Evolutionary conservation across 2,797 vertebrate species (phyloP), one percentile per base, ranked within the genome.

Genomic region (Margarornis squamiger): DNA sequence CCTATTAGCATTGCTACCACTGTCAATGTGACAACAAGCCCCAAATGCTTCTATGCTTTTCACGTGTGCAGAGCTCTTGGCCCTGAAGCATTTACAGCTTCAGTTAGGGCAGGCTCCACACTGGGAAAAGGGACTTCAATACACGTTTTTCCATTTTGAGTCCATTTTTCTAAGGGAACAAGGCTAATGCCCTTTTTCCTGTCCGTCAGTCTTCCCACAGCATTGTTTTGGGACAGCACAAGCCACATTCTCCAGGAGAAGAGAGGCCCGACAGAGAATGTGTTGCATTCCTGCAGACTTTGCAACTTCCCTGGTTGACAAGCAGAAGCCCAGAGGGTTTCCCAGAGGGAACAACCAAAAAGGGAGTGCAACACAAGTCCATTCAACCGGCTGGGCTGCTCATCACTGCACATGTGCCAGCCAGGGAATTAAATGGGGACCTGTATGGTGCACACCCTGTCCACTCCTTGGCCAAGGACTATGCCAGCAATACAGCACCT

Each of bases 321-420:
- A 77, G n/a, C 27, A 86, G 49, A 86, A 74, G n/a, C 32, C 48
- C 79, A 71, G 55, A 70, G 24, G 41, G 17, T 26, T 55, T 48
- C 65, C 41, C 41, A 67, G 30, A 83, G 38, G 36, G 23, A 52
- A 83, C 76, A 91, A 13, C 1, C 16, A 32, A 26, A 34, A 59
- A 43, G 14, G 0, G 0, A 85, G 41, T 2, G 6, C 71, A 55
- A 51, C n/a, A 57, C 2, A 1, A 51, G 14, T 13, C 16, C 2
- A 1, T 30, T 23, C 0, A 1, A 20, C 34, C 19, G 0, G 1
- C 51, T 29, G 63, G 24, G 36, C 49, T 92, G 54, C 34, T 22
- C 0, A 0, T 34, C 59, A 30, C 59, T 6, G 0, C 1, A 3
- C 0, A 0, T 1, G 8, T 55, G 41, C 46, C 49, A 54, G 66